A percentile compares a stretch with the other conserved stretches of the same genome.
phyloP scores from a whole-genome alignment of 2,797 vertebrate species.

The Lagorchestes hirsutus region DNA sequence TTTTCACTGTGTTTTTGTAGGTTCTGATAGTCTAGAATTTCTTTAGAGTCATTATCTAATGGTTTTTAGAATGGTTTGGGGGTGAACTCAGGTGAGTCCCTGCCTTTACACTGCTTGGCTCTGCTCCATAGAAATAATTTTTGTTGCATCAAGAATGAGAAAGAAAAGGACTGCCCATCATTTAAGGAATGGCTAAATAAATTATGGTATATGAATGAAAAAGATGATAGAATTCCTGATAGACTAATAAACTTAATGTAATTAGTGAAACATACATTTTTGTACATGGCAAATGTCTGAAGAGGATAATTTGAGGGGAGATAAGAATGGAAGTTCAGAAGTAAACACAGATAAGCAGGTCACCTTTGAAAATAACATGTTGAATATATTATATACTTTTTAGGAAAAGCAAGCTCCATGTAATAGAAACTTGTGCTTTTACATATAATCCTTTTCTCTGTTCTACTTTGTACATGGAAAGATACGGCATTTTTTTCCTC shows the following conservation, averaged over 20 bases:
- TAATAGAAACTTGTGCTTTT: not conserved
- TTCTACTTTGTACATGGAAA: not conserved
- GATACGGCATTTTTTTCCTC: not conserved
- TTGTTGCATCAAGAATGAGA: no score
- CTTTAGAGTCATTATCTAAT: no score
- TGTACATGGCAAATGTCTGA: not conserved
- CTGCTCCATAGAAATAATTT: no score
- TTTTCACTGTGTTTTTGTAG: no score
- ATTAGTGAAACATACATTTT: not conserved
- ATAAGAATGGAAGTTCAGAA: not conserved
- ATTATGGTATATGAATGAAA: not conserved
- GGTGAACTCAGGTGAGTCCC: no score
- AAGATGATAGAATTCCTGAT: not conserved
- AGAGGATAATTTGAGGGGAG: not conserved
- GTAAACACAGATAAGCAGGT: not conserved
- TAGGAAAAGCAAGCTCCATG: not conserved
- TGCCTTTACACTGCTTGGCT: no score
- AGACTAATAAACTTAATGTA: not conserved
- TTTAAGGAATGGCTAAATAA: not conserved
- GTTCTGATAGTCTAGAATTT: no score
- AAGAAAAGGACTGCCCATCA: no score
- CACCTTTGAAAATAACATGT: not conserved
- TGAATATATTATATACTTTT: not conserved
- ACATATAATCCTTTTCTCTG: not conserved
- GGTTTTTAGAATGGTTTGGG: no score